Evolutionary conservation across 1,140 invertebrate species (phyloP).

Genomic region (Zelostemma sp.): DNA sequence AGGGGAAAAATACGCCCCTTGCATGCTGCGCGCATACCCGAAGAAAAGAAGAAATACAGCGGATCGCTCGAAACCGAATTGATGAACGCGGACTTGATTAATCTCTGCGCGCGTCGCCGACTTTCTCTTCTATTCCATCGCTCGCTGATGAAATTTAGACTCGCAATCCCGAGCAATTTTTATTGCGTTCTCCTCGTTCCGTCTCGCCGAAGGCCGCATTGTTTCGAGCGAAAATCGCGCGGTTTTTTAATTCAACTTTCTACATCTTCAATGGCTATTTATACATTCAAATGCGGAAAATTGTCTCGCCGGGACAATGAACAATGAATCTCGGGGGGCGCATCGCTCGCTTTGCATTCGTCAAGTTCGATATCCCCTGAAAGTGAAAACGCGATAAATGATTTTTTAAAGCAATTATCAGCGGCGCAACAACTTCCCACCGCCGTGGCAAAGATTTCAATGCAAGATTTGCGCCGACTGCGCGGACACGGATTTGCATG

Average conservation of each 20-base stretch:
- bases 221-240: no score
- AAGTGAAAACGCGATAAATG: slow-evolving; percentile 34
- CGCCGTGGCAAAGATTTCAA: slow-evolving; percentile 26
- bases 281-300: neutral
- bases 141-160: neutral
- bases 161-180: neutral
- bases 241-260: neutral
- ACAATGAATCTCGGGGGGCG: neutral
- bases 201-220: no score
- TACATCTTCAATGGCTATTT: slow-evolving; percentile 1
- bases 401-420: slow-evolving; percentile 42
- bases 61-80: neutral
- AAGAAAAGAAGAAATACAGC: slow-evolving; percentile 21
- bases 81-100: neutral
- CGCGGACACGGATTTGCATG: slow-evolving; percentile 30
- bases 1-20: slow-evolving; percentile 55
- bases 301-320: slow-evolving; percentile 3
- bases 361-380: slow-evolving; percentile 4
- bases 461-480: slow-evolving; percentile 33
- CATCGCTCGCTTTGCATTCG: neutral
- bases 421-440: slow-evolving; percentile 20
- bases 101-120: neutral
- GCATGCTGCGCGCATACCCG: no score
- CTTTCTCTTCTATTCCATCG: neutral
- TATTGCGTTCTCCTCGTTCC: no score